Conservation (phyloP, 2,888 invertebrate genomes). For the Piscicola geometra region DNA sequence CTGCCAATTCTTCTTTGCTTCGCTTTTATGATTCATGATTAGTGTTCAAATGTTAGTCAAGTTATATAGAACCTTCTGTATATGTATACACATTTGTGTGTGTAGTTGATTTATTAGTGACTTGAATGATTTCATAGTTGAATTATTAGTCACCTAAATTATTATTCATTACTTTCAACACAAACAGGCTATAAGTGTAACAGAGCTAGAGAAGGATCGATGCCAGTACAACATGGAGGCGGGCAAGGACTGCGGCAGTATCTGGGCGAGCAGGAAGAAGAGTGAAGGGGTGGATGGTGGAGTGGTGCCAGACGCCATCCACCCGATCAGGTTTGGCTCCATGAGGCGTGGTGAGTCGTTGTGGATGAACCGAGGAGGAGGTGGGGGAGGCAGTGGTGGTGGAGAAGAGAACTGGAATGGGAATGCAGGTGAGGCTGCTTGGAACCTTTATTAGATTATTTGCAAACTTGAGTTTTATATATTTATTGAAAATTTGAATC, state of each 20-base stretch:
- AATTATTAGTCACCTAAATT: no score
- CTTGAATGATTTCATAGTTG: no score
- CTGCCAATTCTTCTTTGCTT: no score
- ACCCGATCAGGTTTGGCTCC: not conserved
- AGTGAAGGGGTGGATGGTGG: not conserved
- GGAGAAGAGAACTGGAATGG: slow-evolving; percentile 28
- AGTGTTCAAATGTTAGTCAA: no score
- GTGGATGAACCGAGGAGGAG: not conserved
- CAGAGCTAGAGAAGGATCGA: slow-evolving; percentile 10
- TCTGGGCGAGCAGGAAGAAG: slow-evolving; percentile 1
- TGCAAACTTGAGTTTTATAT: no score
- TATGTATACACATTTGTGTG: no score
- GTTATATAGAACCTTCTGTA: no score
- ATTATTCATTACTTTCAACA: not conserved
- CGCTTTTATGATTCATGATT: no score
- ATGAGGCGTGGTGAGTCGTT: not conserved
- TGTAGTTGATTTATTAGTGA: no score
- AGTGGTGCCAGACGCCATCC: not conserved
- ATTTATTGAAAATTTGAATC: not conserved
- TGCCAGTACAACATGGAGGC: not conserved
- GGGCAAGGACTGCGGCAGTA: slow-evolving; percentile 10
- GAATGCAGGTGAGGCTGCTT: slow-evolving; percentile 1
- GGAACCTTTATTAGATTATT: no score
- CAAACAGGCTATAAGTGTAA: not conserved
- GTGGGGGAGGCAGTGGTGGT: not conserved